Evolutionary conservation across 30 jellyfish, hydroid and myxozoan species (phyloP).

Genomic region (Mastigias papua): DNA sequence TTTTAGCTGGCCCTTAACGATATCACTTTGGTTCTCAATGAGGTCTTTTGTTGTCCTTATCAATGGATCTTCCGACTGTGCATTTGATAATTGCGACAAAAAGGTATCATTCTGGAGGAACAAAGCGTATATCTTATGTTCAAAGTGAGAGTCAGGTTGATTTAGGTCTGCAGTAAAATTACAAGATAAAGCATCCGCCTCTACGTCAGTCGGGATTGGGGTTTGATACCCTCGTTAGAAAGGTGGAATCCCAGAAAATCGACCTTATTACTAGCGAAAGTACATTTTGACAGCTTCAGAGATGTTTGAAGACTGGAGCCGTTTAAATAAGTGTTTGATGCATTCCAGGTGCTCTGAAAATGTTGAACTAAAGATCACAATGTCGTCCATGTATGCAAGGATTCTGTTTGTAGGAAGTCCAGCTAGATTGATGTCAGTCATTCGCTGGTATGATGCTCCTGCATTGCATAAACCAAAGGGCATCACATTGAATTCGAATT

Average conservation of each 20-base stretch:
- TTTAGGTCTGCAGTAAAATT: not conserved
- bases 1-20: constrained; percentile 29
- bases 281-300: constrained; percentile 42
- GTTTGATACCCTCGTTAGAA: constrained; percentile 22
- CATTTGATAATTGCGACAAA: constrained; percentile 11
- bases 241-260: constrained; percentile 52
- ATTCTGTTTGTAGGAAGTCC: constrained; percentile 41
- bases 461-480: no score
- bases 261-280: constrained; percentile 36
- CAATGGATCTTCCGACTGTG: constrained; percentile 45
- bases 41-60: not conserved
- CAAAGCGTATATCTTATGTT: constrained; percentile 38
- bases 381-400: constrained; percentile 43
- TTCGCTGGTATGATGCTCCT: constrained; percentile 39
- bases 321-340: constrained; percentile 23
- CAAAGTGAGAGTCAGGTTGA: constrained; percentile 19
- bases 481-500: no score
- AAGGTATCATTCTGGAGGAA: constrained; percentile 9
- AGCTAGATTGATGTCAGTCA: constrained; percentile 39
- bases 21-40: not conserved
- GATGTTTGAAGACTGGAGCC: constrained; percentile 42
- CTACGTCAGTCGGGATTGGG: constrained; percentile 43
- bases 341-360: constrained; percentile 46
- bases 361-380: constrained; percentile 34
- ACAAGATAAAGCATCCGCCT: constrained; percentile 41